Evolutionary conservation across 2,888 invertebrate species (phyloP), one percentile per base, ranked within the genome.

Genomic region (Eupithecia abbreviata): DNA sequence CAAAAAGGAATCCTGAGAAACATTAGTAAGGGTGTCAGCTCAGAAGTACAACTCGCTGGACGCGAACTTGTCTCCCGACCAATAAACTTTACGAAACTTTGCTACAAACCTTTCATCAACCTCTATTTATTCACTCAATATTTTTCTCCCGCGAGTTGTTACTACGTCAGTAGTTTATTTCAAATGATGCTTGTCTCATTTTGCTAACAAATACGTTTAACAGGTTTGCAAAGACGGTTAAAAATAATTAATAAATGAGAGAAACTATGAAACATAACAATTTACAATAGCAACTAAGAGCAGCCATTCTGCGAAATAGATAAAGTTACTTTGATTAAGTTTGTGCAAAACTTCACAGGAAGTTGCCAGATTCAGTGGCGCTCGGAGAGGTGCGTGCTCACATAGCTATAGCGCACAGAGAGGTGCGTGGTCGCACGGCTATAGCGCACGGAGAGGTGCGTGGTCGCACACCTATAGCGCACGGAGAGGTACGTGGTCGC

Each of bases 291-390:
- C 80, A 82, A 77, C 76, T 83, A 76, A 78, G 79, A 81, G 82
- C 81, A 86, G 81, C 83, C 82, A 82, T 85, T 85, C 83, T 82
- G 83, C 81, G 82, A 85, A 86, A 86, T 84, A 86, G 85, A 85
- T 85, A 86, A 87, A 87, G 86, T 86, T 83, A 85, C 85, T 86
- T 86, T 85, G 86, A 88, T 88, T 87, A 86, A 88, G 87, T 85
- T 85, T 76, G 76, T 80, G 81, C 83, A 81, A 83, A 85, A 84
- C 84, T 87, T 83, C 77, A 83, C 85, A 86, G 86, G 85, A 85
- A 86, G 83, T 83, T 85, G 83, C 83, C 84, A 85, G 83, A 85
- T 83, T 79, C 82, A 83, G 77, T 82, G 83, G 83, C 80, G 74
- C 71, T 65, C 76, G 18, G 18, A 72, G 79, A 58, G 49, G 18